A percentile compares a stretch with the other conserved stretches of the same genome.
Conservation (phyloP, 2,113 vertebrate genomes). For the Chaetorhynchus papuensis region DNA sequence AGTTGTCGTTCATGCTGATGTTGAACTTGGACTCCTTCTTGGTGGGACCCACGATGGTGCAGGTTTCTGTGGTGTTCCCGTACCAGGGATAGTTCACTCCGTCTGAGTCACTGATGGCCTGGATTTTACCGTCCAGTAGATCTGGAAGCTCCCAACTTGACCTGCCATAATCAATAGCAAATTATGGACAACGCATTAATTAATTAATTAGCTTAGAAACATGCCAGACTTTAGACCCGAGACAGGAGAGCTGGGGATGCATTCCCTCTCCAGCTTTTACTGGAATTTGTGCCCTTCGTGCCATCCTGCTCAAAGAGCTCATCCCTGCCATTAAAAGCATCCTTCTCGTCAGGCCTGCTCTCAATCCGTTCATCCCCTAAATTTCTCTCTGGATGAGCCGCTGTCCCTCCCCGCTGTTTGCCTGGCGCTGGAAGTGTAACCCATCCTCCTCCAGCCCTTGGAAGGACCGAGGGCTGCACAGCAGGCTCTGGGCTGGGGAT, state of each 20-base stretch:
- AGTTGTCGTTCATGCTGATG: constrained; percentile 99
- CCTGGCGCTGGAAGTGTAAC: not conserved
- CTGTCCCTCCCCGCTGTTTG: not conserved
- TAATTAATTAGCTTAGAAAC: not conserved
- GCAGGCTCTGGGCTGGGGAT: not conserved
- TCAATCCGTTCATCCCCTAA: not conserved
- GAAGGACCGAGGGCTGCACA: not conserved
- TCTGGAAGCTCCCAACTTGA: constrained; percentile 98
- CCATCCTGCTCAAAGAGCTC: not conserved
- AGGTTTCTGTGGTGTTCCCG: constrained; percentile 95
- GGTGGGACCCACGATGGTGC: constrained; percentile 90
- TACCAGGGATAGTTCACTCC: constrained; percentile 99
- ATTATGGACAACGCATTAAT: not conserved
- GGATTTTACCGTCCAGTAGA: constrained; percentile 86
- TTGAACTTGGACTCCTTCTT: constrained; percentile 89
- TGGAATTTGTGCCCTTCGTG: not conserved
- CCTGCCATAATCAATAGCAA: constrained; percentile 66
- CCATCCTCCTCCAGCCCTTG: not conserved
- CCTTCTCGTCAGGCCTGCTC: not conserved
- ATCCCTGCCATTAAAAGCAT: not conserved
- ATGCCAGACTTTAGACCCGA: fast-evolving
- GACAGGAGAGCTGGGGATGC: not conserved
- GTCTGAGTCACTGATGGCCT: constrained; percentile 94
- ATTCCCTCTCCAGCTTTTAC: not conserved
- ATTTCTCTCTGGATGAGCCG: not conserved